A percentile compares a stretch with the other conserved stretches of the same genome.
These are phyloP conservation scores for Drosophila kanekoi DNA, from an alignment of 2,888 invertebrate genomes.

Conservation along the genomic window DNA sequence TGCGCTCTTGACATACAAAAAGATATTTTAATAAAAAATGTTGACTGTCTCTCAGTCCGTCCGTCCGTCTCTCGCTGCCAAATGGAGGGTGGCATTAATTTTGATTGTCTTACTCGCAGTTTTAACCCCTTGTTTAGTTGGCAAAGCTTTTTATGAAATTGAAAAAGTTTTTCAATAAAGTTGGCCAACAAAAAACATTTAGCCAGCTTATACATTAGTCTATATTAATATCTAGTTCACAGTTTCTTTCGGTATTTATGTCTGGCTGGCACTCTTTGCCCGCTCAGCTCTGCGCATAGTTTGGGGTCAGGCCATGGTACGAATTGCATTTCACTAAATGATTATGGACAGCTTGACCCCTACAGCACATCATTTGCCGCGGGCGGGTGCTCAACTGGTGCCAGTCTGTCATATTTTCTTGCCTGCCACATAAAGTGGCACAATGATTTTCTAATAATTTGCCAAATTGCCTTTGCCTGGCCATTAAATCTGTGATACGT, in stretches of 20 bases:
- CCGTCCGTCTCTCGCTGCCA: constrained; percentile 1
- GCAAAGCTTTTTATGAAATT: constrained; percentile 76
- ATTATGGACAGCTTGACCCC: constrained; percentile 54
- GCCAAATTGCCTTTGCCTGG: constrained; percentile 80
- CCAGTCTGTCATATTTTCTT: constrained; percentile 62
- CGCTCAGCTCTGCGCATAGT: background rate
- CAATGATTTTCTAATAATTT: constrained; percentile 83
- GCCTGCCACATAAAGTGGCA: constrained; percentile 66
- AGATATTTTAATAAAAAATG: constrained; percentile 65
- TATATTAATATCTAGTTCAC: constrained; percentile 33
- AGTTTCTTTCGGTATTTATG: too few relatives aligned
- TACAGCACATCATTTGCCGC: constrained; percentile 3
- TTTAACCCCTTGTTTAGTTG: constrained; percentile 68
- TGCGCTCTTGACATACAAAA: constrained; percentile 55
- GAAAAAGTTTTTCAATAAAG: constrained; percentile 84
- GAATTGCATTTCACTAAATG: constrained; percentile 54
- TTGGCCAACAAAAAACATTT: too few relatives aligned
- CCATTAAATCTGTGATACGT: constrained; percentile 77
- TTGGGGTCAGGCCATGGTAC: constrained; percentile 15
- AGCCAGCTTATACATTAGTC: constrained; percentile 29
- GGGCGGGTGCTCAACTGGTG: constrained; percentile 17
- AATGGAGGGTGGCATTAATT: constrained; percentile 24
- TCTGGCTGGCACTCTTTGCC: background rate
- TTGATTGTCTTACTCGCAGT: constrained; percentile 63
- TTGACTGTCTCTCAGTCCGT: constrained; percentile 22